phyloP scores from a whole-genome alignment of 2,113 vertebrate species.

The Ailuropoda melanoleuca region DNA sequence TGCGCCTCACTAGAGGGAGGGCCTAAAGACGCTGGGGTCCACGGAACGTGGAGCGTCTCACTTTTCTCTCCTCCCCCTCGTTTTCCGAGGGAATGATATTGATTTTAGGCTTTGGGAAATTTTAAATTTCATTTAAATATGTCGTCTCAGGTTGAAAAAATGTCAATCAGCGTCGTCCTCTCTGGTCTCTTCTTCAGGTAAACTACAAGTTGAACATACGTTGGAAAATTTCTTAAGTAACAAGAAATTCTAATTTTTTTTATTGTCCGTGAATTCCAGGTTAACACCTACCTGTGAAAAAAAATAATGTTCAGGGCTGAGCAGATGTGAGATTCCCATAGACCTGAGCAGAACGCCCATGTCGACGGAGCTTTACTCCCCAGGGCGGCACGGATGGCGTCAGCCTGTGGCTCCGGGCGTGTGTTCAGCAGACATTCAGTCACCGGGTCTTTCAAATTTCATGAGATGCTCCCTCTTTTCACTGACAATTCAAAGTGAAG shows the following conservation, averaged over 20 bases:
- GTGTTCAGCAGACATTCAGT: not conserved
- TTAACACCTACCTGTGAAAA: not conserved
- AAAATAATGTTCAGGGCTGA: not conserved
- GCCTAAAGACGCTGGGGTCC: not conserved
- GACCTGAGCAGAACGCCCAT: not conserved
- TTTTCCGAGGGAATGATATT: not conserved
- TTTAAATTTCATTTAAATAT: not conserved
- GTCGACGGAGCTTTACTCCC: not conserved
- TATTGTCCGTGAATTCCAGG: not conserved
- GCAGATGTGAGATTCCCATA: not conserved
- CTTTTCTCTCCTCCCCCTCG: not conserved
- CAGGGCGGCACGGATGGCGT: accelerated
- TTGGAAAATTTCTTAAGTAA: not conserved
- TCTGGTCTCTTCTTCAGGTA: not conserved
- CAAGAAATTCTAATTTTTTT: not conserved
- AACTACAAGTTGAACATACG: not conserved
- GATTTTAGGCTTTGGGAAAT: not conserved
- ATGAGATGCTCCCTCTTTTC: not conserved
- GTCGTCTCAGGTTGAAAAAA: not conserved
- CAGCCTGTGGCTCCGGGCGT: accelerated
- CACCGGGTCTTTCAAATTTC: not conserved
- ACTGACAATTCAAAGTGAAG: not conserved
- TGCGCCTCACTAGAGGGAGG: accelerated
- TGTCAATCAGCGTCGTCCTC: not conserved
- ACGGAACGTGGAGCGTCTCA: too few species aligned